Evolutionary conservation across 1,140 invertebrate species (phyloP), one percentile per base, ranked within the genome.

Genomic region (Megathymus violae): DNA sequence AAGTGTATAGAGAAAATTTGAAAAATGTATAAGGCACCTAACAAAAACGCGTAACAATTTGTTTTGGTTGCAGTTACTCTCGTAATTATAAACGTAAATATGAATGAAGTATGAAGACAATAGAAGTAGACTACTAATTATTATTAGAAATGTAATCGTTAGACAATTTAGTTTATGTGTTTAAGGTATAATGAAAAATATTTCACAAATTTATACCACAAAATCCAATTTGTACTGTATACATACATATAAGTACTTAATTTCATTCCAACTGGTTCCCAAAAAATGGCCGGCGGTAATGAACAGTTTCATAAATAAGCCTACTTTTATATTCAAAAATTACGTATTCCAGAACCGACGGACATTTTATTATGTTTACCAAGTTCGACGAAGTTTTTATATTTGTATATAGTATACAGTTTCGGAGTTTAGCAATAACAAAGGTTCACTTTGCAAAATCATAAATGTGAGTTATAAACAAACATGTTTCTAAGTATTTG

Each of bases 261-360:
- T 11, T n/a, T 47, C 38, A 38, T 51, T 51, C 47, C 47, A 19
- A 36, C 27, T 15, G 31, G 47, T 16, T 16, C 10, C 31, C 5
- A 16, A 3, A 34, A 34, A 52, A 38, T 40, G 34, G 47, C 38
- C 9, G 50, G 50, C 50, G 34, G 48, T 52, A 40, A 52, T 52
- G 50, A 52, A 16, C 50, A 52, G 50, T 52, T 52, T 52, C 34
- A 52, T 52, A 40, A 52, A 52, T 36, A 52, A 22, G 40, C 16
- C 50, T 38, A 40, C 50, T 52, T 52, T 52, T 40, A 40, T 40
- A 52, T 52, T 52, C 50, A 52, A 40, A 52, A 52, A 52, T 52
- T 52, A 22, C 34, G 50, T 52, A 52, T 52, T 52, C 50, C 50
- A 52, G 17, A 52, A 16, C 34, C 17, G 50, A 40, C 34, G 4